A percentile compares a stretch with the other conserved stretches of the same genome.
These are phyloP conservation scores for Dasysyrphus albostriatus DNA, from an alignment of 2,888 invertebrate species.

Conservation along the genomic window DNA sequence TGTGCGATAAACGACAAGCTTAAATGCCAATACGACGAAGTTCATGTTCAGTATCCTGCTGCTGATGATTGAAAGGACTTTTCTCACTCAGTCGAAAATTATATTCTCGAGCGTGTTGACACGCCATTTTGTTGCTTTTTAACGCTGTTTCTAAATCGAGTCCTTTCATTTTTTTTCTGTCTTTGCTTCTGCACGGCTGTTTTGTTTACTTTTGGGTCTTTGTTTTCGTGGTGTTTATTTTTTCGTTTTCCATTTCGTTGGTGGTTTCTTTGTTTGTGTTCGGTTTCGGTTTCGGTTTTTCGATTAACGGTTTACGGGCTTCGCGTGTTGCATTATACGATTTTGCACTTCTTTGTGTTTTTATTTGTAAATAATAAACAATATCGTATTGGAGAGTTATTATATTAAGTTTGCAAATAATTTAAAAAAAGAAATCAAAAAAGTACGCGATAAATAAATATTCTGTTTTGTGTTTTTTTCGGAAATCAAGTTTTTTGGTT, in stretches of 20 bases:
- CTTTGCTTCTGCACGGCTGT: constrained; percentile 70
- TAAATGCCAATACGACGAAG: constrained; percentile 69
- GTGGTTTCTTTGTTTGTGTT: constrained; percentile 41
- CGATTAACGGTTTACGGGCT: constrained; percentile 31
- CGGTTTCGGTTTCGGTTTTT: constrained; percentile 26
- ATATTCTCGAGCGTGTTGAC: constrained; percentile 84
- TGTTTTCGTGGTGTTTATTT: constrained; percentile 31
- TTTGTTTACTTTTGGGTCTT: constrained; percentile 72
- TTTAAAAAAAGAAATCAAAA: background rate
- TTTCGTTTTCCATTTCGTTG: constrained; percentile 25
- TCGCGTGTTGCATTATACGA: constrained; percentile 39
- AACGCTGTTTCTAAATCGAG: constrained; percentile 78
- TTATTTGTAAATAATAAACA: background rate
- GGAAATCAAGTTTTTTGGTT: background rate
- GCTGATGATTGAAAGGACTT: constrained; percentile 76
- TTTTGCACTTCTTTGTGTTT: constrained; percentile 33
- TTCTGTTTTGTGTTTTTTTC: constrained; percentile 5
- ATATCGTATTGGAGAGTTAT: background rate
- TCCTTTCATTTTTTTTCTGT: constrained; percentile 76
- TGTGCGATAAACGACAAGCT: constrained; percentile 56
- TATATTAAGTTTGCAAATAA: background rate
- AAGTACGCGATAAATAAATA: background rate
- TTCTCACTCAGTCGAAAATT: constrained; percentile 82
- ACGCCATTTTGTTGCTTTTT: constrained; percentile 82
- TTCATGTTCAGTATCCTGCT: constrained; percentile 72